phyloP scores from a whole-genome alignment of 2,797 vertebrate species.

The Cyprinodon diabolis region DNA sequence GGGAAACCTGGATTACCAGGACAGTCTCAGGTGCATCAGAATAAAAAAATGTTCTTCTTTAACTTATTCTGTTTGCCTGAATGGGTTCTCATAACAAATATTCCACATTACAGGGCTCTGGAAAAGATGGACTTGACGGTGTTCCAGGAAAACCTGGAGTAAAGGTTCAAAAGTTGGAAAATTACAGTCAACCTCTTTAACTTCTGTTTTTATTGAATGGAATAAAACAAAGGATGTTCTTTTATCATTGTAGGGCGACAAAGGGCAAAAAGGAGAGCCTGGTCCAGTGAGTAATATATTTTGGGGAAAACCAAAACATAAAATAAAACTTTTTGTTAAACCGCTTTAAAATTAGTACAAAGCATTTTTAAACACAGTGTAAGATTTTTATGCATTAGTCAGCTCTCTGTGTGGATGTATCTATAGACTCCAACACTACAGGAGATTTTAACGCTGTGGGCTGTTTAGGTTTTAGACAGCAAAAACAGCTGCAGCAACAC shows the following conservation, averaged over 20 bases:
- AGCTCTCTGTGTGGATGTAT: background rate
- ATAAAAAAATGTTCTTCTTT: background rate
- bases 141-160: slow-evolving; percentile 71
- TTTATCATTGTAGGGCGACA: slow-evolving; percentile 73
- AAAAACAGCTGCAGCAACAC: slow-evolving; percentile 2
- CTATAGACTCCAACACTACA: background rate
- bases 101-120: slow-evolving; percentile 63
- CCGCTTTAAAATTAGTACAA: background rate
- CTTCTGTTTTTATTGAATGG: background rate
- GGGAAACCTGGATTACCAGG: slow-evolving; percentile 82
- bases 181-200: background rate
- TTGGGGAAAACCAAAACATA: background rate
- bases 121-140: slow-evolving; percentile 68
- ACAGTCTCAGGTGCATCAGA: slow-evolving; percentile 65
- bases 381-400: background rate
- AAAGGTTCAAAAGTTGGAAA: slow-evolving; percentile 70
- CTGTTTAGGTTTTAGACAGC: background rate
- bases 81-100: background rate
- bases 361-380: background rate
- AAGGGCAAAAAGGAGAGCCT: slow-evolving; percentile 76
- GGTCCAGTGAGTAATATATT: slow-evolving; percentile 70
- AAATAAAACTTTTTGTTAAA: background rate
- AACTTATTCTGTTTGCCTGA: background rate
- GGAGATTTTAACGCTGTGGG: background rate
- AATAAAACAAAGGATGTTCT: slow-evolving; percentile 24